Percentiles rank a stretch among this genome's conserved stretches.
Conservation (phyloP, 1,140 invertebrate species). For the Drosophila dunni region DNA sequence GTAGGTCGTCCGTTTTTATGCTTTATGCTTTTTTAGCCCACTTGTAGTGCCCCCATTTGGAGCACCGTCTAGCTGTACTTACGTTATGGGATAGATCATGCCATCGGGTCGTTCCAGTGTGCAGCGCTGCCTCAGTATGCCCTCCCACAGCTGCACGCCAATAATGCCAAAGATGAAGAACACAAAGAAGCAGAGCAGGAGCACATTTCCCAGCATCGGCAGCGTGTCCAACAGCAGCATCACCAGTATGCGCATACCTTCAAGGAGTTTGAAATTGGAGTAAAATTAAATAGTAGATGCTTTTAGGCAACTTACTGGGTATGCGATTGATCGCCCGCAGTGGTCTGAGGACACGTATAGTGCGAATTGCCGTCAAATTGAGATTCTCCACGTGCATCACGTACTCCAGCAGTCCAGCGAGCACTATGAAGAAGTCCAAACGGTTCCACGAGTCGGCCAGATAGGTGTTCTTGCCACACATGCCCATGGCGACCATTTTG, state of each 20-base stretch:
- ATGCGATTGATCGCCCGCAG: slow-evolving; percentile 99
- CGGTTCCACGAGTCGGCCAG: slow-evolving; percentile 99
- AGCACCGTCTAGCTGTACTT: slow-evolving; percentile 84
- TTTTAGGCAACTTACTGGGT: slow-evolving; percentile 98
- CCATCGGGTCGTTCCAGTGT: slow-evolving; percentile 90
- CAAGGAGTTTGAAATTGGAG: background rate
- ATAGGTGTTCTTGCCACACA: slow-evolving; percentile 97
- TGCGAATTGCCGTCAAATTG: slow-evolving; percentile 98
- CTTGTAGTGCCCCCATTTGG: background rate
- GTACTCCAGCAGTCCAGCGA: slow-evolving; percentile 97
- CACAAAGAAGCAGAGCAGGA: slow-evolving; percentile 99
- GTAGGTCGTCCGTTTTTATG: slow-evolving; percentile 31
- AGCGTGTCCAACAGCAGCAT: slow-evolving; percentile 99
- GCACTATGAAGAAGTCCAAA: slow-evolving; percentile 98
- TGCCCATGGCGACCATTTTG: slow-evolving; percentile 99
- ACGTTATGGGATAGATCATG: slow-evolving; percentile 89
- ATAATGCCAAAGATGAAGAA: slow-evolving; percentile 99
- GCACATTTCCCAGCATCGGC: slow-evolving; percentile 99
- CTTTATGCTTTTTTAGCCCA: background rate
- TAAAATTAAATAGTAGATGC: too few relatives aligned
- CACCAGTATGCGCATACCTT: slow-evolving; percentile 99
- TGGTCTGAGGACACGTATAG: slow-evolving; percentile 97
- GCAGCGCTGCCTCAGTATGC: slow-evolving; percentile 96
- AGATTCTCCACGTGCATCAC: slow-evolving; percentile 98
- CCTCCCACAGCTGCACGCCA: slow-evolving; percentile 99